Conservation (phyloP, 2,888 invertebrate species). For the Cantharis flavilabris region DNA sequence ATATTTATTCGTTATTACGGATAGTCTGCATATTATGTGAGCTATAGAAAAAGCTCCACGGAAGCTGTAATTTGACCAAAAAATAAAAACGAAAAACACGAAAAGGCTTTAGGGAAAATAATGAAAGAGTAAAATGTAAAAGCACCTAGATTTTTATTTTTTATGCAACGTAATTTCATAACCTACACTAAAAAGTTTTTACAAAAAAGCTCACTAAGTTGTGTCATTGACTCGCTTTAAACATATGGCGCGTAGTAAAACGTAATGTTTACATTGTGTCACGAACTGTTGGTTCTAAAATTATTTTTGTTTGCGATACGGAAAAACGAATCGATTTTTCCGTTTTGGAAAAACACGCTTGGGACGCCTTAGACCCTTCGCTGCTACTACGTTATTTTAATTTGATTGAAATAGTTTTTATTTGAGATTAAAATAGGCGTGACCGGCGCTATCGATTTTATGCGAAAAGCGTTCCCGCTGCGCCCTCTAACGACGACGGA, state of each 20-base stretch:
- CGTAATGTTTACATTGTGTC: constrained; percentile 16
- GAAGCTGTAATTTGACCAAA: not conserved
- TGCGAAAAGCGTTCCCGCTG: constrained; percentile 29
- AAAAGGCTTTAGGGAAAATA: not conserved
- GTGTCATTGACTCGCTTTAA: constrained; percentile 18
- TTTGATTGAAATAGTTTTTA: constrained; percentile 17
- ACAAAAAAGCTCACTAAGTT: not conserved
- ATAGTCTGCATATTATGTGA: not conserved
- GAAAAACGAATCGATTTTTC: not conserved
- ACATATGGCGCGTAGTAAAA: constrained; percentile 20
- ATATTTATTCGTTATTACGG: not conserved
- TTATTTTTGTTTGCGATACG: not conserved
- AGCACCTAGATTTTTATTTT: not conserved
- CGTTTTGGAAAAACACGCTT: not conserved
- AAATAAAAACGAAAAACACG: not conserved
- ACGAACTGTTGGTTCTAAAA: constrained; percentile 7
- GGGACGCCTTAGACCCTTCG: not conserved
- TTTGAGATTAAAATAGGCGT: constrained; percentile 40
- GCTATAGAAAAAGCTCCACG: not conserved
- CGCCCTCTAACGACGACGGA: constrained; percentile 41
- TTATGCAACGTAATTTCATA: not conserved
- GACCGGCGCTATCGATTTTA: constrained; percentile 44
- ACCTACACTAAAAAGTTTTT: not conserved
- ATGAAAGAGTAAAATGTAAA: not conserved
- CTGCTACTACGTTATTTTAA: constrained; percentile 8